phyloP scores from a whole-genome alignment of 2,113 vertebrate genomes.

The Oreochromis aureus region DNA sequence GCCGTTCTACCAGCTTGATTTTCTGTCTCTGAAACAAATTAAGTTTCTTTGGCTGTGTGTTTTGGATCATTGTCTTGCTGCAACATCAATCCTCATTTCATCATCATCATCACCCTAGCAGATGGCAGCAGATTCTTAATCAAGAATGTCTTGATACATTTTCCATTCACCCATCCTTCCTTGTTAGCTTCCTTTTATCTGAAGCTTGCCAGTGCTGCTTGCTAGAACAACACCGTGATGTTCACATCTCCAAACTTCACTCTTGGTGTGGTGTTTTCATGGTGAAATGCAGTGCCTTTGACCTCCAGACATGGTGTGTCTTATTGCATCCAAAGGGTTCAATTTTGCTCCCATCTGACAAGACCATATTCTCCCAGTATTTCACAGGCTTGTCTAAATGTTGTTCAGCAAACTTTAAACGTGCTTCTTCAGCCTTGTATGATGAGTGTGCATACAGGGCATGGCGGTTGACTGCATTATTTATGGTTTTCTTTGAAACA shows the following conservation, averaged over 20 bases:
- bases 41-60: background rate
- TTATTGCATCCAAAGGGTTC: background rate
- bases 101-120: background rate
- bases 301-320: background rate
- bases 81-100: background rate
- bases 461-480: background rate
- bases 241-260: background rate
- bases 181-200: background rate
- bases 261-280: rapidly evolving
- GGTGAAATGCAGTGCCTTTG: background rate
- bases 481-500: background rate
- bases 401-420: background rate
- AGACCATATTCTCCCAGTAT: background rate
- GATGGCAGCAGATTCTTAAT: background rate
- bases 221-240: background rate
- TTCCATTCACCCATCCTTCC: background rate
- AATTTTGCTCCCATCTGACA: background rate
- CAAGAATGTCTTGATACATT: background rate
- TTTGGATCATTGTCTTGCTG: background rate
- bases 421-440: background rate
- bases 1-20: background rate
- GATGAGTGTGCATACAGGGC: background rate
- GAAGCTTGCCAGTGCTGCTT: background rate
- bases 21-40: background rate
- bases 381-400: background rate